phyloP scores from a whole-genome alignment of 2,113 vertebrate species.

The Grammomys dolichurus region DNA sequence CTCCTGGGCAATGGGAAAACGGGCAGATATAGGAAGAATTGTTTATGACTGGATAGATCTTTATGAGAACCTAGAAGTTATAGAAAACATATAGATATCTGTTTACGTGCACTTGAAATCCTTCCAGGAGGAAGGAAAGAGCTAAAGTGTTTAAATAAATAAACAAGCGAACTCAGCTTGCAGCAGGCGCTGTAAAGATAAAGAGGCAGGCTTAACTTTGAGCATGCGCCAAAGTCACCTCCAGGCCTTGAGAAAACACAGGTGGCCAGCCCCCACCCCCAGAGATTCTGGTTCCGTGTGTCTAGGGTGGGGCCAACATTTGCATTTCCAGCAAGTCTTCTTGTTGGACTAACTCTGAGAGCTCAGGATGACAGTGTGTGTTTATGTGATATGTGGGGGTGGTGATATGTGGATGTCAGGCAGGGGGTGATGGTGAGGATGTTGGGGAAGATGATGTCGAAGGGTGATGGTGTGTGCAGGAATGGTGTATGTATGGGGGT shows the following conservation, averaged over 20 bases:
- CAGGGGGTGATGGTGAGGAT: too few species aligned
- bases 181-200: not conserved
- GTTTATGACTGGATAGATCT: not conserved
- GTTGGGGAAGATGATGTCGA: not conserved
- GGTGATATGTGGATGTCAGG: not conserved
- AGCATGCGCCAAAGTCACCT: not conserved
- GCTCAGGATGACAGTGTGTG: not conserved
- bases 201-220: not conserved
- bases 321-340: constrained; percentile 7
- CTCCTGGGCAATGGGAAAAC: not conserved
- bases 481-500: not conserved
- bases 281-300: not conserved
- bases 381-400: not conserved
- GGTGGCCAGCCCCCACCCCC: not conserved
- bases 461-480: not conserved
- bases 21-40: not conserved
- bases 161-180: not conserved
- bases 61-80: not conserved
- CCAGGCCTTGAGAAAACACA: not conserved
- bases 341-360: not conserved
- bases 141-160: not conserved
- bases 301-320: not conserved
- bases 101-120: not conserved
- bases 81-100: not conserved
- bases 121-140: not conserved